Percentiles rank a stretch among this genome's conserved stretches.
phyloP scores from a whole-genome alignment of 2,888 invertebrate genomes.

The Adineta ricciae region DNA sequence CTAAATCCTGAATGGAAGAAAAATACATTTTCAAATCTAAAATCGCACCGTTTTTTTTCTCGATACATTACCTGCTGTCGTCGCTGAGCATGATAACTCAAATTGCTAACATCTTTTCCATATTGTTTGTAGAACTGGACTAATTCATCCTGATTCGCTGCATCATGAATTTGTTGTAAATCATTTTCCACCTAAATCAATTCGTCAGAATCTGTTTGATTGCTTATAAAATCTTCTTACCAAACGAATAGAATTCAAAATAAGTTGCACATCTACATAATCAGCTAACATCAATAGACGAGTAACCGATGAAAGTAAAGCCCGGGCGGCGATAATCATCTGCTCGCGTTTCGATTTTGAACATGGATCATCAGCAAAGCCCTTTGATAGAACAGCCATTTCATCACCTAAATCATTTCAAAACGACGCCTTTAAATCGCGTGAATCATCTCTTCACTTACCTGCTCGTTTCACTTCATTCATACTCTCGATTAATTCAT shows the following conservation, averaged over 20 bases:
- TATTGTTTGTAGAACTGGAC: slow-evolving; percentile 76
- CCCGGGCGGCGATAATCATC: slow-evolving; percentile 87
- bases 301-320: slow-evolving; percentile 85
- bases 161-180: slow-evolving; percentile 9
- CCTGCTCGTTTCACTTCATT: slow-evolving; percentile 77
- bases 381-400: slow-evolving; percentile 77
- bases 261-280: slow-evolving; percentile 88
- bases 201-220: no score
- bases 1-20: neutral
- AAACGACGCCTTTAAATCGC: no score
- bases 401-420: no score
- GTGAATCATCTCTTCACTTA: no score
- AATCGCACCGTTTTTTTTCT: neutral
- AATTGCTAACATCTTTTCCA: slow-evolving; percentile 68
- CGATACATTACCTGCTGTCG: slow-evolving; percentile 56
- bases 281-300: slow-evolving; percentile 85
- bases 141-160: slow-evolving; percentile 71
- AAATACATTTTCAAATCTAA: no score
- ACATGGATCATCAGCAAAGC: slow-evolving; percentile 92
- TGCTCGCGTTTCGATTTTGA: slow-evolving; percentile 79
- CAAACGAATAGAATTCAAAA: slow-evolving; percentile 74
- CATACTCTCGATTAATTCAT: slow-evolving; percentile 86
- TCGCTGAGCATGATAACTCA: slow-evolving; percentile 74
- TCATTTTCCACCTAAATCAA: neutral
- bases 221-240: slow-evolving; percentile 56